Evolutionary conservation across 2,888 invertebrate genomes (phyloP), one percentile per base, ranked within the genome.

Genomic region (Drosophila merina): DNA sequence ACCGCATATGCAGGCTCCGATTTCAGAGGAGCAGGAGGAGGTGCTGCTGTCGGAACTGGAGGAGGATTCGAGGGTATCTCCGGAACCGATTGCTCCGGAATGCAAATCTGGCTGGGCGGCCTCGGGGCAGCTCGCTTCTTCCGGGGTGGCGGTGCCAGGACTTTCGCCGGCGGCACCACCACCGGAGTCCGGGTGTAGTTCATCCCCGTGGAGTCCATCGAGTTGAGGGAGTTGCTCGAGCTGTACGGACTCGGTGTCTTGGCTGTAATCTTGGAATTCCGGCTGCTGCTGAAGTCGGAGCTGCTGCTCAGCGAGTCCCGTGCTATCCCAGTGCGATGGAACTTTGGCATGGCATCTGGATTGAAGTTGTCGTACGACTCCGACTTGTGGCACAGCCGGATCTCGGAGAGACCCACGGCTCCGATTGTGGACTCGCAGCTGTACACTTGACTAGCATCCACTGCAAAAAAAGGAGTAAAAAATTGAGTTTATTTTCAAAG

Each of bases 231-330:
- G 57, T 92, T 92, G 55, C 89, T 92, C 40, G 92, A 92, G 74
- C 92, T 92, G 45, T 92, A 92, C 6, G 91, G 92, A 86, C 92
- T 92, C 63, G 91, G 89, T 9, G 91, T 92, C 73, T 91, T 91
- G 12, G 89, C 83, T 33, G 90, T 90, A 50, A 91, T 84, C 74
- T 91, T 91, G 8, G 91, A 91, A 76, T 91, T 89, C 50, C 91
- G 89, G 73, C 91, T 91, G 83, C 91, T 92, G 56, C 90, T 90
- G 64, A 91, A 91, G 20, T 91, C 91, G 30, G 92, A 92, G 45
- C 91, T 91, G 57, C 91, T 91, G 68, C 90, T 89, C 30, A 92
- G 73, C 0, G 92, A 92, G n/a, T 91, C 91, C 0, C 91, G 88
- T 14, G 89, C 85, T 0, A 81, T 75, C 0, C 81, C 86, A 9